Base-by-base conservation (phyloP, 2,113 vertebrate species). In the Rhinoderma darwinii region DNA sequence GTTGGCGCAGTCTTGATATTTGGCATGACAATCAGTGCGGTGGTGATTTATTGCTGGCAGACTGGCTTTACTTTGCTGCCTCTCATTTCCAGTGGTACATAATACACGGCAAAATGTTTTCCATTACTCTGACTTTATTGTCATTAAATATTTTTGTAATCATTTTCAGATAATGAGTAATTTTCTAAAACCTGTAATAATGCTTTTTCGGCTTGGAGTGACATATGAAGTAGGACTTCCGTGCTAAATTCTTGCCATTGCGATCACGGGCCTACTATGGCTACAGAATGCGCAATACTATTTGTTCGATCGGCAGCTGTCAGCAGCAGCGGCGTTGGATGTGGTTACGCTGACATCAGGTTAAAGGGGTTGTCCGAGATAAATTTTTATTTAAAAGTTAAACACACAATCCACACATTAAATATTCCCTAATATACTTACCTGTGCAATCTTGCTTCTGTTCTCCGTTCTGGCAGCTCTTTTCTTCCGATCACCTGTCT, bases 301-400 rank as follows among this genome's bases (percentile, higher is more conserved):
- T 73, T 32, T 15, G 61, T 47, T n/a, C 47, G 66, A 82, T n/a
- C 37, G 41, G 70, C 68, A 74, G 66, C 86, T 87, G 86, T 75
- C 51, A 50, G 30, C 68, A 73, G 32, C 61, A 2, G 3, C 30
- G 9, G 17, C 15, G 4, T 20, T n/a, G 20, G 10, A 51, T 17
- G 30, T 32, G 15, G 44, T 20, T 30, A 43, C 37, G 4, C 25
- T 66, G 39, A 82, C 56, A 66, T 63, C 39, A 20, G 22, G n/a
- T n/a, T n/a, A n/a, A n/a, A n/a, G n/a, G n/a, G n/a, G n/a, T n/a
- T n/a, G n/a, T n/a, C n/a, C n/a, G n/a, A n/a, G n/a, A n/a, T n/a
- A n/a, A n/a, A n/a, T n/a, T n/a, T n/a, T n/a, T n/a, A n/a, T n/a
- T n/a, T n/a, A n/a, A n/a, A n/a, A n/a, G n/a, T n/a, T n/a, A n/a